phyloP scores from a whole-genome alignment of 1,140 invertebrate genomes.

The Chelonus insularis region DNA sequence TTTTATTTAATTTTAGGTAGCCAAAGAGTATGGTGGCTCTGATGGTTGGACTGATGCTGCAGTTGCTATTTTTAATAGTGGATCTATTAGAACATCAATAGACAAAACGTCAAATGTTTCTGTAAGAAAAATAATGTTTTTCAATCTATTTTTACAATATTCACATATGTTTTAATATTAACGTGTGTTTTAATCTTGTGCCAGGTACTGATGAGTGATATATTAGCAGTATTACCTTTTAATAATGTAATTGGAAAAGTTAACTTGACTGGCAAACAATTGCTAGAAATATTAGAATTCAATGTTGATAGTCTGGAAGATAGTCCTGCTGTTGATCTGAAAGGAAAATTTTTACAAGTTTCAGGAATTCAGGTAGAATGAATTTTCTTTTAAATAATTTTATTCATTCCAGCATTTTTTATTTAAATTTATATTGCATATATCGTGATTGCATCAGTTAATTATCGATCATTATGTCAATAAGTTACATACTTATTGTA shows the following conservation, averaged over 20 bases:
- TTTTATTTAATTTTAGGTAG: constrained; percentile 66
- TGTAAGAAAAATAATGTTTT: too few relatives aligned
- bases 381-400: too few relatives aligned
- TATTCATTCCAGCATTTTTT: too few relatives aligned
- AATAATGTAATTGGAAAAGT: constrained; percentile 59
- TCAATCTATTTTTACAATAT: too few relatives aligned
- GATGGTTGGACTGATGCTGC: constrained; percentile 77
- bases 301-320: constrained; percentile 60
- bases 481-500: too few relatives aligned
- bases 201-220: constrained; percentile 62
- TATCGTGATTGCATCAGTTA: too few relatives aligned
- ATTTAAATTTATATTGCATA: too few relatives aligned
- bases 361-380: constrained; percentile 50
- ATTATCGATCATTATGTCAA: too few relatives aligned
- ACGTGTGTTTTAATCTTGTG: too few relatives aligned
- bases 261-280: constrained; percentile 54
- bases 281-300: constrained; percentile 60
- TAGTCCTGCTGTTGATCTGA: constrained; percentile 44
- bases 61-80: constrained; percentile 75
- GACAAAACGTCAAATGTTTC: constrained; percentile 60
- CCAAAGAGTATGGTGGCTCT: constrained; percentile 44
- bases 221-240: constrained; percentile 65
- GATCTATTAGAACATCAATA: constrained; percentile 71
- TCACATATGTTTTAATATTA: too few relatives aligned
- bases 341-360: constrained; percentile 65